Conservation (phyloP, 2,113 vertebrate genomes). For the Indri indri region DNA sequence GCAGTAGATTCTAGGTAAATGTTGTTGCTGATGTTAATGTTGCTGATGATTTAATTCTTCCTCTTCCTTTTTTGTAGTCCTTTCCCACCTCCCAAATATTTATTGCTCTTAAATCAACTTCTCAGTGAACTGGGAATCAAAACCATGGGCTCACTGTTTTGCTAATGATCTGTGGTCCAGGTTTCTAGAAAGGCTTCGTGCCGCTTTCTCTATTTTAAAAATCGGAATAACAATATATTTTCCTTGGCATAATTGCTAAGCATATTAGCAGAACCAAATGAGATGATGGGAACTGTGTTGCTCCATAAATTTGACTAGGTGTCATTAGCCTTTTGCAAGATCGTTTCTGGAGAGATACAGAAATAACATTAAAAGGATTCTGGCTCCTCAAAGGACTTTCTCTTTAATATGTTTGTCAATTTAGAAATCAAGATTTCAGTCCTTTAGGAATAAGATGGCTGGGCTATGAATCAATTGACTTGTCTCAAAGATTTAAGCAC, state of each 20-base stretch:
- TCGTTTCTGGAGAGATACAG: constrained; percentile 19
- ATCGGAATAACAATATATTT: neutral
- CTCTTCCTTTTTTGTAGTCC: neutral
- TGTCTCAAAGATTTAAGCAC: constrained; percentile 9
- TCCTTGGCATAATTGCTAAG: neutral
- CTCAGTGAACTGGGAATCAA: neutral
- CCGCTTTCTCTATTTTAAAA: constrained; percentile 15
- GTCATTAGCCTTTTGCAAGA: constrained; percentile 26
- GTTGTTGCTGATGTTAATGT: neutral
- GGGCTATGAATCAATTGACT: neutral
- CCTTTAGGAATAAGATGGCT: neutral
- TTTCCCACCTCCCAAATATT: too few species aligned
- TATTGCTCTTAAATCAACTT: neutral
- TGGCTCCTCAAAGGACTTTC: neutral
- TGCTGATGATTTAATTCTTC: neutral
- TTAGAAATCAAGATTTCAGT: constrained; percentile 7
- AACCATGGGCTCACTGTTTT: neutral
- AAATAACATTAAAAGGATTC: constrained; percentile 30
- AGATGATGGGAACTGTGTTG: neutral
- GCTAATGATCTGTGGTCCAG: neutral
- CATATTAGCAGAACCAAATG: constrained; percentile 25
- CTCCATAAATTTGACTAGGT: constrained; percentile 46
- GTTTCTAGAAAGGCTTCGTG: neutral
- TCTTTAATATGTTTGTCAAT: neutral
- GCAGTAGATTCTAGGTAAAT: neutral